These are phyloP conservation scores for Clamator glandarius DNA, from an alignment of 2,797 vertebrate genomes.

Conservation along the genomic window DNA sequence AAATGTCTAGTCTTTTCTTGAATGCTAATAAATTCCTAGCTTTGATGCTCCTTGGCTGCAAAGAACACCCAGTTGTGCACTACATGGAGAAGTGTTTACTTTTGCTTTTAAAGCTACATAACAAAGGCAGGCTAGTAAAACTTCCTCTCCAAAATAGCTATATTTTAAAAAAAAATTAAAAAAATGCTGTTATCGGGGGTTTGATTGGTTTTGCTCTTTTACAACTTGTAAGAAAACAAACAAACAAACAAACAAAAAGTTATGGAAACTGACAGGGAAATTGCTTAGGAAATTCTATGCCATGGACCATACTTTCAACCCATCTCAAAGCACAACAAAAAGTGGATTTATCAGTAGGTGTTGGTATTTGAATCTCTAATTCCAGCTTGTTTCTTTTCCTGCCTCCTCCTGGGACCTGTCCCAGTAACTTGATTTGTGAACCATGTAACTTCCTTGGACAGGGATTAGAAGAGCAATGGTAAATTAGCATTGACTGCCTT, in stretches of 20 bases:
- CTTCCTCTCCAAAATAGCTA: not conserved
- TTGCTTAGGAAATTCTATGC: not conserved
- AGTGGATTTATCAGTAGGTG: not conserved
- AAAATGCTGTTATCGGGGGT: not conserved
- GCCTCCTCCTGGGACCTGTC: not conserved
- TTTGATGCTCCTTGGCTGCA: not conserved
- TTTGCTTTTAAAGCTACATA: not conserved
- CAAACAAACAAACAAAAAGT: not conserved
- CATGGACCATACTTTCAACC: not conserved
- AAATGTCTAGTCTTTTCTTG: not conserved
- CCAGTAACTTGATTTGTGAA: not conserved
- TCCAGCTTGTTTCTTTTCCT: not conserved
- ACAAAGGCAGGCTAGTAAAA: not conserved
- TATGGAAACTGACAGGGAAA: not conserved
- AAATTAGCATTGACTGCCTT: not conserved
- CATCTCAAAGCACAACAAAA: not conserved
- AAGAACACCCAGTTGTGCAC: not conserved
- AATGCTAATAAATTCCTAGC: not conserved
- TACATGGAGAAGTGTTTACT: not conserved
- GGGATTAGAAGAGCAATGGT: not conserved
- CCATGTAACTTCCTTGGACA: not conserved
- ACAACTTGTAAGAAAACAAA: not conserved
- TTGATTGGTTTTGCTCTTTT: constrained; percentile 3
- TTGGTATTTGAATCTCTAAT: not conserved
- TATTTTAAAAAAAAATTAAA: too few species aligned